A percentile compares a stretch with the other conserved stretches of the same genome.
Conservation (phyloP, 2,113 vertebrate species). For the Peromyscus polionotus region DNA sequence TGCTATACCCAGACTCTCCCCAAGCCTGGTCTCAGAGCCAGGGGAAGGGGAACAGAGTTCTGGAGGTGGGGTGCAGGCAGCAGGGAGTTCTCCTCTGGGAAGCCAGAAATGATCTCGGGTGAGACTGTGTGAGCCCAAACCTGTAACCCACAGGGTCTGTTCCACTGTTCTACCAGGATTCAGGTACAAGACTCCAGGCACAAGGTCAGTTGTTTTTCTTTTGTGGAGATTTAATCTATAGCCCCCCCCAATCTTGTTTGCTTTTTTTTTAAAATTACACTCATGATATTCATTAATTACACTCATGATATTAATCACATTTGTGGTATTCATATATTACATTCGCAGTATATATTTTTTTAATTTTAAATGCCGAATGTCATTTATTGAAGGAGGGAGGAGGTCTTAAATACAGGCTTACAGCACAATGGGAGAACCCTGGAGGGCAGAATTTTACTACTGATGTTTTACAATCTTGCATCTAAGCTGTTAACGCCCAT, state of each 20-base stretch:
- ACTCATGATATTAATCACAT: too few species aligned
- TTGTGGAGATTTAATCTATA: not conserved
- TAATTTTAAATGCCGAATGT: too few species aligned
- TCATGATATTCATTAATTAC: too few species aligned
- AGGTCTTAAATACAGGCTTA: too few species aligned
- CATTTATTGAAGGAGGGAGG: too few species aligned
- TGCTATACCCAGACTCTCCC: not conserved
- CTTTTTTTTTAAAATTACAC: not conserved
- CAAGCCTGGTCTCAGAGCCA: not conserved
- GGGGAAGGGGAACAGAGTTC: too few species aligned
- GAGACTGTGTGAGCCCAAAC: not conserved
- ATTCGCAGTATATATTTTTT: too few species aligned
- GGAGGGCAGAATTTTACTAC: too few species aligned
- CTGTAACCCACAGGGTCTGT: accelerated
- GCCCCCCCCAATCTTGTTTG: not conserved
- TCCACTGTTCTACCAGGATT: not conserved
- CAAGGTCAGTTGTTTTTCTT: not conserved
- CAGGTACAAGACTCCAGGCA: not conserved
- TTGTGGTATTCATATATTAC: too few species aligned
- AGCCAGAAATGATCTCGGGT: not conserved
- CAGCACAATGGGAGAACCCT: too few species aligned
- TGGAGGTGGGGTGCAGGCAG: accelerated
- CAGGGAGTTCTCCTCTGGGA: not conserved
- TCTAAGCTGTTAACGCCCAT: too few species aligned
- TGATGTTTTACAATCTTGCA: too few species aligned